These are phyloP conservation scores for Geophilus truncorum DNA, from an alignment of 2,888 invertebrate species.

Conservation along the genomic window DNA sequence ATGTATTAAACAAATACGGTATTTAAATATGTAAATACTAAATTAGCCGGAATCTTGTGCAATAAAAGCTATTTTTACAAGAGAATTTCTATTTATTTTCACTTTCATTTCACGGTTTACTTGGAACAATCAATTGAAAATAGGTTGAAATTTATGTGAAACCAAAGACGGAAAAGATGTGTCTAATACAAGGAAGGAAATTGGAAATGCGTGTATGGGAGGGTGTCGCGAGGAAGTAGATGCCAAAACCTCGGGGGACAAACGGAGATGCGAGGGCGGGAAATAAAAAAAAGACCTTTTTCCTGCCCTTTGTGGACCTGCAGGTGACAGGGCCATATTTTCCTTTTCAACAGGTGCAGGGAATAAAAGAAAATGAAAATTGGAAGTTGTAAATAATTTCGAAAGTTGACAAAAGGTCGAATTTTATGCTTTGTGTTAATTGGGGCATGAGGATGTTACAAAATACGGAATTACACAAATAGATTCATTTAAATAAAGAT, in stretches of 20 bases:
- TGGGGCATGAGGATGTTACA: slow-evolving; percentile 4
- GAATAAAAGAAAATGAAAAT: slow-evolving; percentile 10
- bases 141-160: not conserved
- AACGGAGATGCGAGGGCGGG: slow-evolving; percentile 5
- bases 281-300: not conserved
- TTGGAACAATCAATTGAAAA: not conserved
- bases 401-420: slow-evolving; percentile 13
- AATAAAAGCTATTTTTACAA: not conserved
- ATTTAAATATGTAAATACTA: not conserved
- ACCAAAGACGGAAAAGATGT: not conserved
- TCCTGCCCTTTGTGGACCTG: slow-evolving; percentile 27
- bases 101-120: not conserved
- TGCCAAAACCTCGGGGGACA: slow-evolving; percentile 1
- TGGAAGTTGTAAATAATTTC: not conserved
- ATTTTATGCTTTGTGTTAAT: not conserved
- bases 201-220: not conserved
- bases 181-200: not conserved
- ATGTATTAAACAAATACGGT: not conserved
- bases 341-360: slow-evolving; percentile 15
- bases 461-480: not conserved
- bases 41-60: not conserved
- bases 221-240: slow-evolving; percentile 16
- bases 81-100: not conserved
- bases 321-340: slow-evolving; percentile 13
- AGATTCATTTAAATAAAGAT: not conserved